Evolutionary conservation across 2,113 vertebrate genomes (phyloP).

Genomic region (cat (Felis catus)): F.catus_Fca126_mat1.0 CM031424.1:63044501-63045000

Average conservation of each 20-base stretch:
- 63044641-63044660: not conserved
- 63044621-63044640: not conserved
- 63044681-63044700: conserved; percentile 9
- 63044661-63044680: not conserved
- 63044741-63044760: not conserved
- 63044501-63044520: not conserved
- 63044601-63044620: not conserved
- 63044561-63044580: not conserved
- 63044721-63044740: not conserved
- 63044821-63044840: conserved; percentile 43
- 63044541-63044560: conserved; percentile 19
- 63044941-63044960: conserved; percentile 65
- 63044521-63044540: not conserved
- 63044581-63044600: not conserved
- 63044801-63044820: conserved; percentile 31
- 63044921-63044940: conserved; percentile 70
- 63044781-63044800: conserved; percentile 52
- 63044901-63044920: conserved; percentile 56
- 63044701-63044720: not conserved
- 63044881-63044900: conserved; percentile 44
- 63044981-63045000: conserved; percentile 48
- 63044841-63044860: conserved; percentile 73
- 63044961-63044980: conserved; percentile 36
- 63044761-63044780: conserved; percentile 12
- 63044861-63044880: conserved; percentile 40